Percentiles rank a stretch among this genome's conserved stretches.
Evolutionary conservation across 2,888 invertebrate species (phyloP).

Genomic region (Eledone cirrhosa): DNA sequence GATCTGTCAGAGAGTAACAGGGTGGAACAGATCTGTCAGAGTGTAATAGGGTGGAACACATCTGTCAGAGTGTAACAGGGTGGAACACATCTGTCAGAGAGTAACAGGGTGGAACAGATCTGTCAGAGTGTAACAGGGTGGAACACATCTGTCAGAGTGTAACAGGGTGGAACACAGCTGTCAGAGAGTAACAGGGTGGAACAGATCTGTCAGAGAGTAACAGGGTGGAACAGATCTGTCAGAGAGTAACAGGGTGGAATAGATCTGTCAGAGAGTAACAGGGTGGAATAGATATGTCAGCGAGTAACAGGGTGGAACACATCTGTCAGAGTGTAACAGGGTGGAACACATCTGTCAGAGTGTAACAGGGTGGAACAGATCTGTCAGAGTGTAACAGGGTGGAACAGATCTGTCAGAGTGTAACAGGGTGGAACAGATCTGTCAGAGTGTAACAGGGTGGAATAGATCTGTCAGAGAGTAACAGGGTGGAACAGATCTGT

Average conservation of each 20-base stretch:
- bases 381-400: conserved; percentile 74
- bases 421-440: conserved; percentile 76
- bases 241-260: conserved; percentile 76
- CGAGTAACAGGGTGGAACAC: conserved; percentile 77
- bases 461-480: conserved; percentile 70
- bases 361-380: conserved; percentile 79
- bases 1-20: conserved; percentile 71
- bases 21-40: conserved; percentile 72
- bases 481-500: too few relatives aligned
- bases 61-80: conserved; percentile 73
- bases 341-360: conserved; percentile 72
- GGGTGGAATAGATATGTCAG: too few relatives aligned
- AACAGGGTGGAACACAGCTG: conserved; percentile 76
- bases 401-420: conserved; percentile 73
- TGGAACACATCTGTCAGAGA: conserved; percentile 71
- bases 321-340: conserved; percentile 72
- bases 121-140: conserved; percentile 74
- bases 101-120: conserved; percentile 77
- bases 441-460: conserved; percentile 75
- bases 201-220: conserved; percentile 72
- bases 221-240: conserved; percentile 74
- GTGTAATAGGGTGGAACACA: conserved; percentile 79
- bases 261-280: conserved; percentile 67
- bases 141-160: conserved; percentile 73
- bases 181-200: conserved; percentile 74